phyloP scores from a whole-genome alignment of 2,888 invertebrate species.

The Archaeoteleia sp. region DNA sequence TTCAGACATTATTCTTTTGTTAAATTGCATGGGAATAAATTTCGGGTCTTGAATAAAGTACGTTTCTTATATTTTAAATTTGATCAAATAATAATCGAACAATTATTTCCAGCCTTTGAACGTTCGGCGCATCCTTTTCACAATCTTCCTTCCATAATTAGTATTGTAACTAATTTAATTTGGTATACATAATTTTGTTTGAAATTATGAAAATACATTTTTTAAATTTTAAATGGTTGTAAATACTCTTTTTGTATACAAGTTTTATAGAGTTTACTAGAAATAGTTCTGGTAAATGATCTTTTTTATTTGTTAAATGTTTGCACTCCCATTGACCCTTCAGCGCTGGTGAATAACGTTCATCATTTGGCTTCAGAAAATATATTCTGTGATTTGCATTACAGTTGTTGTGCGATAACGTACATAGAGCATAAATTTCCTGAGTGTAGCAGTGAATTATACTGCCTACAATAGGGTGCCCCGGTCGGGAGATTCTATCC shows the following conservation, averaged over 20 bases:
- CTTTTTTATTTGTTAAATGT: too few species aligned
- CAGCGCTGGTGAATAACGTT: constrained; percentile 64
- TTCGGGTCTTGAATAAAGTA: constrained; percentile 2
- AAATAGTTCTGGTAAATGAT: too few species aligned
- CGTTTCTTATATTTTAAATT: constrained; percentile 32
- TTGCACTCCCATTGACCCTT: constrained; percentile 40
- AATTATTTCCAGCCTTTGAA: constrained; percentile 70
- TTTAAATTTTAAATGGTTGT: too few species aligned
- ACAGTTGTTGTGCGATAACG: constrained; percentile 72
- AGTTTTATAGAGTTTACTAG: too few species aligned
- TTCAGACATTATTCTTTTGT: too few species aligned
- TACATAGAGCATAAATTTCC: constrained; percentile 71
- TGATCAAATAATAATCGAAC: constrained; percentile 66
- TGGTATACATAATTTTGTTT: too few species aligned
- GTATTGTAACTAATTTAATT: too few species aligned
- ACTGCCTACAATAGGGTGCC: constrained; percentile 71
- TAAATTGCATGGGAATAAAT: constrained; percentile 2
- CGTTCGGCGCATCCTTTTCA: constrained; percentile 60
- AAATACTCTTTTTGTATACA: too few species aligned
- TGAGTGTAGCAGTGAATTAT: constrained; percentile 72
- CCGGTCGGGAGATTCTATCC: constrained; percentile 73
- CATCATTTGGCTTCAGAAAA: constrained; percentile 71
- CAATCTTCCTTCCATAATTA: constrained; percentile 13
- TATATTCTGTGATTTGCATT: constrained; percentile 74
- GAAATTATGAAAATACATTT: too few species aligned